Conservation (phyloP, 2,888 invertebrate genomes). For the Patella ulyssiponensis region DNA sequence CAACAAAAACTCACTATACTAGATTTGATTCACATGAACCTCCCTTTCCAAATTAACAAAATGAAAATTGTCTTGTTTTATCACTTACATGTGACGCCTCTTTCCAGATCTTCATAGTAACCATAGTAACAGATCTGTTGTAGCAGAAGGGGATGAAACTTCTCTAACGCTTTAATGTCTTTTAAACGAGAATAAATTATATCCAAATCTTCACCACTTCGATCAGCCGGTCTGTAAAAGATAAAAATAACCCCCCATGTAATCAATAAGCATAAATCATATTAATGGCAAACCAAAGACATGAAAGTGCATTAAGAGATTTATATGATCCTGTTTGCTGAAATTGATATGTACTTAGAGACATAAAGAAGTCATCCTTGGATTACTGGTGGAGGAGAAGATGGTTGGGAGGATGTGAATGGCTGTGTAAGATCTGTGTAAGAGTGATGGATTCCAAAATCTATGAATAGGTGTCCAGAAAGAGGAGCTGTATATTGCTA, state of each 20-base stretch:
- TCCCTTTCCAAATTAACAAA: too few relatives aligned
- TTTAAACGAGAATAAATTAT: conserved; percentile 76
- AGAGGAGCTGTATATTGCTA: too few relatives aligned
- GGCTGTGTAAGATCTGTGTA: too few relatives aligned
- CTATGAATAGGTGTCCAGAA: too few relatives aligned
- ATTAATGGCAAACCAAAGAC: neutral
- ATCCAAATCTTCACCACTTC: conserved; percentile 82
- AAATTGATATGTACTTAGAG: neutral
- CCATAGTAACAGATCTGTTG: conserved; percentile 84
- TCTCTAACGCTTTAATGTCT: conserved; percentile 68
- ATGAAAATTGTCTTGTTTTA: neutral
- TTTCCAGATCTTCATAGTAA: conserved; percentile 84
- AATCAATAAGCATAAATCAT: neutral
- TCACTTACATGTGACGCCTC: conserved; percentile 82
- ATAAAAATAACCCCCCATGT: neutral
- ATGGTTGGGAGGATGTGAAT: too few relatives aligned
- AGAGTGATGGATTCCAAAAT: too few relatives aligned
- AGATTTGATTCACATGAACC: too few relatives aligned
- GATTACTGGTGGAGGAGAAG: neutral
- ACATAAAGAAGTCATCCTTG: neutral
- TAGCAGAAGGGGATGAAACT: conserved; percentile 79
- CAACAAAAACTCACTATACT: too few relatives aligned
- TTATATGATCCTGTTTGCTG: too few relatives aligned
- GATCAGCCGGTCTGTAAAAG: conserved; percentile 77
- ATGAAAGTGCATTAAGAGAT: too few relatives aligned